Percentiles rank a stretch among this genome's conserved stretches.
These are phyloP conservation scores for Agrotis exclamationis DNA, from an alignment of 2,888 invertebrate genomes.

Conservation along the genomic window DNA sequence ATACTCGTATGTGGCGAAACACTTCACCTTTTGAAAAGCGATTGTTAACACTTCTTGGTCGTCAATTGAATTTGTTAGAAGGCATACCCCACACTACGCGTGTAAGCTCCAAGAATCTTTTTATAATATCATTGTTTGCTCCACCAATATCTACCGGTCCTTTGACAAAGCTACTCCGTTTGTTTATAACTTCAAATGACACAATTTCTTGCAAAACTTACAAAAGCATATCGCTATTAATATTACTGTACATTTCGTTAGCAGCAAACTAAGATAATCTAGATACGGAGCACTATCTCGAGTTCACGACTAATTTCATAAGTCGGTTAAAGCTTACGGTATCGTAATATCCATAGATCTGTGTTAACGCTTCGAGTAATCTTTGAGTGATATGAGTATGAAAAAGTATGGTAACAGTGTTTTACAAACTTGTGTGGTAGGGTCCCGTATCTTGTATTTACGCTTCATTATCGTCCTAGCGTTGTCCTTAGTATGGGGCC, in stretches of 20 bases:
- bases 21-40: too few relatives aligned
- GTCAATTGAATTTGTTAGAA: too few relatives aligned
- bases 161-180: too few relatives aligned
- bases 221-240: constrained; percentile 7
- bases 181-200: not conserved
- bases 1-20: too few relatives aligned
- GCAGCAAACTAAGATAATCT: constrained; percentile 12
- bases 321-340: constrained; percentile 49
- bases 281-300: constrained; percentile 28
- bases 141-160: too few relatives aligned
- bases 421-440: too few relatives aligned
- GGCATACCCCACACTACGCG: too few relatives aligned
- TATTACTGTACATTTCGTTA: constrained; percentile 17
- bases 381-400: constrained; percentile 12
- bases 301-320: constrained; percentile 49
- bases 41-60: too few relatives aligned
- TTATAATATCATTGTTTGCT: too few relatives aligned
- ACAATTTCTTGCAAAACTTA: constrained; percentile 7
- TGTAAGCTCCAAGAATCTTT: too few relatives aligned
- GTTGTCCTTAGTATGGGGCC: too few relatives aligned
- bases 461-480: too few relatives aligned
- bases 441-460: constrained; percentile 31
- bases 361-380: constrained; percentile 37
- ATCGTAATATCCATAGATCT: constrained; percentile 43
- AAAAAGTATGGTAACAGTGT: constrained; percentile 12